phyloP scores from a whole-genome alignment of 2,113 vertebrate genomes.

The Cryptomyrus ogoouensis region DNA sequence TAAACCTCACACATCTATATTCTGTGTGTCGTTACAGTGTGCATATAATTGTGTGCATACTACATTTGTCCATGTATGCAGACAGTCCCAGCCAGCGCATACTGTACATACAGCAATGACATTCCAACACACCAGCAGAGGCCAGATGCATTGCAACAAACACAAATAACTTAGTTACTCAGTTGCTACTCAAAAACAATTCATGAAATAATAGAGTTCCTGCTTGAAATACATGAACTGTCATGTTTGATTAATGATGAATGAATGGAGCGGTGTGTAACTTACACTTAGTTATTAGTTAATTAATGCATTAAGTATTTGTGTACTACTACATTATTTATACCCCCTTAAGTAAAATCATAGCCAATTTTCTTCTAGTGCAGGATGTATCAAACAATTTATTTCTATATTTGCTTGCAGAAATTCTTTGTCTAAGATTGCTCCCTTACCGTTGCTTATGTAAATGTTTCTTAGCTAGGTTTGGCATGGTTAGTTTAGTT shows the following conservation, averaged over 20 bases:
- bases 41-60: neutral
- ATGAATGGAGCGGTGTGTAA: neutral
- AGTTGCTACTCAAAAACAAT: neutral
- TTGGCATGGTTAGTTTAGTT: neutral
- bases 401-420: neutral
- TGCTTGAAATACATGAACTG: neutral
- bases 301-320: neutral
- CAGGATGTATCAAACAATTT: neutral
- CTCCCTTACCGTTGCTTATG: neutral
- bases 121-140: neutral
- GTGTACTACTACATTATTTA: neutral
- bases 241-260: neutral
- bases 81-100: neutral
- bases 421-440: neutral
- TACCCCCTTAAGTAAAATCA: neutral
- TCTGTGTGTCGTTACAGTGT: neutral
- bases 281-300: neutral
- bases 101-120: neutral
- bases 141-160: neutral
- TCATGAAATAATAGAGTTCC: neutral
- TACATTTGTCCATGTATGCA: neutral
- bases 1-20: neutral
- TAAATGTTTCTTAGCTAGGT: neutral
- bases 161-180: neutral
- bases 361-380: neutral